phyloP scores from a whole-genome alignment of 2,888 invertebrate genomes.

The Tuta absoluta region DNA sequence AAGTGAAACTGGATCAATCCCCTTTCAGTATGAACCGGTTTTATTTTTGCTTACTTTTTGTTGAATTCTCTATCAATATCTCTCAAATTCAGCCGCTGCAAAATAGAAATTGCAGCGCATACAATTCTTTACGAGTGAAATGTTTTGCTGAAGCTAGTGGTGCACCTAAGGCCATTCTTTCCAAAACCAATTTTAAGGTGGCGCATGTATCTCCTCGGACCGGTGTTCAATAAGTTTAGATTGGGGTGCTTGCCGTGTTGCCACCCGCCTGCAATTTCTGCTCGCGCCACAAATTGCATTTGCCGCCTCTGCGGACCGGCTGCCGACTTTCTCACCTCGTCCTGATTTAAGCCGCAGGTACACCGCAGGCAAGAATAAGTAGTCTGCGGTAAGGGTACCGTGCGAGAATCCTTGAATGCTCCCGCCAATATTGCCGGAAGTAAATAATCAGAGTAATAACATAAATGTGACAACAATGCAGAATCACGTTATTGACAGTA shows the following conservation, averaged over 20 bases:
- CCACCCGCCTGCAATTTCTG: slow-evolving; percentile 56
- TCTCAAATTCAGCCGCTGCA: neutral
- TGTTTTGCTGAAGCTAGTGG: slow-evolving; percentile 7
- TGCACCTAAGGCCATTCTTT: slow-evolving; percentile 22
- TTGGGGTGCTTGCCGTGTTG: slow-evolving; percentile 40
- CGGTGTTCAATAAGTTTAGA: slow-evolving; percentile 56
- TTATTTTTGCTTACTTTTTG: slow-evolving; percentile 8
- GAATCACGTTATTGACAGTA: neutral
- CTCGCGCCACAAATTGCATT: slow-evolving; percentile 67
- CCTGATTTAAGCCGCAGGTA: slow-evolving; percentile 25
- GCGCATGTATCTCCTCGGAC: slow-evolving; percentile 27
- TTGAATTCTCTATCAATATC: slow-evolving; percentile 6
- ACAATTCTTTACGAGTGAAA: slow-evolving; percentile 20
- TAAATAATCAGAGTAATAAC: neutral
- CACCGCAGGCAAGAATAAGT: slow-evolving; percentile 5
- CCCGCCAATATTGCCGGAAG: neutral
- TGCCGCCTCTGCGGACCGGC: slow-evolving; percentile 49
- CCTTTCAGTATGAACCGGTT: slow-evolving; percentile 7
- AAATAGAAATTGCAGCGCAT: slow-evolving; percentile 12
- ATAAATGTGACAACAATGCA: neutral
- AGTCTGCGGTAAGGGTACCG: neutral
- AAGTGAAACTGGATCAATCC: slow-evolving; percentile 20
- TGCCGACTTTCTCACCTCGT: slow-evolving; percentile 45
- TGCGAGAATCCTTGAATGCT: neutral
- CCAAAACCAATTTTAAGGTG: slow-evolving; percentile 49